Evolutionary conservation across 2,888 invertebrate genomes (phyloP).

Genomic region (Dynastes maya): DNA sequence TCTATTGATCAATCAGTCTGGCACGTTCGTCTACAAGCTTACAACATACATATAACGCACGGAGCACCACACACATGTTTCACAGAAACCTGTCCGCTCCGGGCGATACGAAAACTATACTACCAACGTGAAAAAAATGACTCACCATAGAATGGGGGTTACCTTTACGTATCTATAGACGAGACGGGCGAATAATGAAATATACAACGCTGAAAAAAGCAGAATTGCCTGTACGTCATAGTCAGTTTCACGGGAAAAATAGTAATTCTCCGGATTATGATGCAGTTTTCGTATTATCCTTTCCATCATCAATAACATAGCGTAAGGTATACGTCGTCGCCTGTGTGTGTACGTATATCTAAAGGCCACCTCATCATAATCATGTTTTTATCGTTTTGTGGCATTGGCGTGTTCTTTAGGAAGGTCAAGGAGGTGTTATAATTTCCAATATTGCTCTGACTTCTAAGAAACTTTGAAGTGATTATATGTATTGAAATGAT

Average conservation of each 20-base stretch:
- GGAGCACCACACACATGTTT: conserved; percentile 3
- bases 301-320: conserved; percentile 16
- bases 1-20: conserved; percentile 35
- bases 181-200: conserved; percentile 30
- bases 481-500: too few relatives aligned
- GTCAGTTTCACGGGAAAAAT: conserved; percentile 43
- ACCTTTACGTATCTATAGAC: neutral
- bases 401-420: neutral
- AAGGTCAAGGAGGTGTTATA: too few relatives aligned
- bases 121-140: conserved; percentile 37
- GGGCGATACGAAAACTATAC: conserved; percentile 22
- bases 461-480: too few relatives aligned
- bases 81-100: conserved; percentile 29
- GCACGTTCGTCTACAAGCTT: conserved; percentile 22
- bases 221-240: conserved; percentile 32
- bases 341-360: neutral
- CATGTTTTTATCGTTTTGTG: neutral
- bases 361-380: neutral
- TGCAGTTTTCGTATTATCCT: conserved; percentile 26
- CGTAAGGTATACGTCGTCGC: neutral
- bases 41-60: neutral
- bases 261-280: conserved; percentile 34
- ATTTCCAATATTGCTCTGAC: too few relatives aligned
- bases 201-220: neutral
- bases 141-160: conserved; percentile 26